Evolutionary conservation across 2,888 invertebrate genomes (phyloP), one percentile per base, ranked within the genome.

Genomic region (Drosophila rellima): DNA sequence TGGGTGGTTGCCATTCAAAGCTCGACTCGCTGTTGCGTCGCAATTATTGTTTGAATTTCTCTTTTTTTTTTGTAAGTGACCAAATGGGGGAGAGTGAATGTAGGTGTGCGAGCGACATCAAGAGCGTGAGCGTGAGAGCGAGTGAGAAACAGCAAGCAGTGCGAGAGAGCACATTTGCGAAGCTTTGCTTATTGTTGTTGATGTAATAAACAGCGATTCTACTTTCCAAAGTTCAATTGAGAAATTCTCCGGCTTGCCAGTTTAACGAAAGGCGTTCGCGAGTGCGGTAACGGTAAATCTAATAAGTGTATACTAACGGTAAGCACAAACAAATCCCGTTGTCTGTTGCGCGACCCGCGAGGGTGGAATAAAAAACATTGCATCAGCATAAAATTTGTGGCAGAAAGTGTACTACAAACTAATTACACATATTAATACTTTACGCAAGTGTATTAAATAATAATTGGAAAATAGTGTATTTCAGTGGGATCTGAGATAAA

Each of bases 231-330:
- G 79, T 75, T 74, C 56, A 79, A 75, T 79, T 75, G 75, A 62
- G 79, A 75, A 65, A 70, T 74, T 69, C 75, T 78, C n/a, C 57
- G 74, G 52, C 60, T 73, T 59, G 76, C 78, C 81, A 90, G 90
- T 90, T 80, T 65, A 62, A 71, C 80, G 82, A 79, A 88, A 80
- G 86, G 82, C 81, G 87, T 82, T 74, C 89, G 79, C 71, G 79
- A 69, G 86, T 80, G 70, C 83, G 83, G 90, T 84, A 74, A 73
- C 86, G 88, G 70, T 42, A 56, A 73, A 17, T 33, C 26, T 1
- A 45, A 37, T 45, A 26, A 26, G 26, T 26, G 47, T 20, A 37
- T 31, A 29, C 29, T 54, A 37, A 47, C 57, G 48, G 50, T 47
- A 64, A 78, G 74, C 63, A 61, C 45, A 63, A 68, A 66, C 44